These are phyloP conservation scores for Ariopsis seemanni DNA, from an alignment of 2,113 vertebrate genomes.

Conservation along the genomic window DNA sequence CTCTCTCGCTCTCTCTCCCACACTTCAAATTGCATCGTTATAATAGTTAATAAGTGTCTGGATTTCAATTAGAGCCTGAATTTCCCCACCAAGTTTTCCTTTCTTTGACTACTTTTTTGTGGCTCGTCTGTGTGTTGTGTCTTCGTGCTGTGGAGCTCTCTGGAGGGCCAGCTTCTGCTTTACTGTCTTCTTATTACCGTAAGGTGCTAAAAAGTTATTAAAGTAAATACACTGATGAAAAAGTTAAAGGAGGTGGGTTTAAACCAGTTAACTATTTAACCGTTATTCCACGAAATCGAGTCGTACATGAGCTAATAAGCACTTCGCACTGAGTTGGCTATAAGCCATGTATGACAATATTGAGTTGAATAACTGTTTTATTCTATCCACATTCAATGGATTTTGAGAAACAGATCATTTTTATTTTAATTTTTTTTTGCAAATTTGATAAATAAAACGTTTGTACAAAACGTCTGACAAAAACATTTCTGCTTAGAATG, in stretches of 20 bases:
- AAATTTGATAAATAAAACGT: too few species aligned
- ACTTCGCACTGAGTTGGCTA: too few species aligned
- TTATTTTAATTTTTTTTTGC: too few species aligned
- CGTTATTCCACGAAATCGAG: too few species aligned
- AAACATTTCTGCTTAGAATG: too few species aligned
- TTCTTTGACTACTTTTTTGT: background rate
- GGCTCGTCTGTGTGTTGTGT: background rate
- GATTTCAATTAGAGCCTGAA: background rate
- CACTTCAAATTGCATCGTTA: slow-evolving; percentile 37
- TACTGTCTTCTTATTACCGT: background rate
- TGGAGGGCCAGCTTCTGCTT: too few species aligned
- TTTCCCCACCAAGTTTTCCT: background rate
- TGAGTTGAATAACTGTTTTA: too few species aligned
- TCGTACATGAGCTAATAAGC: too few species aligned
- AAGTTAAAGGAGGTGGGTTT: background rate
- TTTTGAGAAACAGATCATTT: too few species aligned
- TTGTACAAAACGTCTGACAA: too few species aligned
- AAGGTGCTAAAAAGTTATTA: background rate
- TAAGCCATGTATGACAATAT: too few species aligned
- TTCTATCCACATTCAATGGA: too few species aligned
- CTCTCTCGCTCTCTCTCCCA: background rate
- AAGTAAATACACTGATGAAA: background rate
- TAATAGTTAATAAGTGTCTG: background rate
- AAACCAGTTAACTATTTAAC: background rate
- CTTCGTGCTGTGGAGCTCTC: background rate